Evolutionary conservation across 2,797 vertebrate species (phyloP).

Genomic region (Cichlasoma orientale): DNA sequence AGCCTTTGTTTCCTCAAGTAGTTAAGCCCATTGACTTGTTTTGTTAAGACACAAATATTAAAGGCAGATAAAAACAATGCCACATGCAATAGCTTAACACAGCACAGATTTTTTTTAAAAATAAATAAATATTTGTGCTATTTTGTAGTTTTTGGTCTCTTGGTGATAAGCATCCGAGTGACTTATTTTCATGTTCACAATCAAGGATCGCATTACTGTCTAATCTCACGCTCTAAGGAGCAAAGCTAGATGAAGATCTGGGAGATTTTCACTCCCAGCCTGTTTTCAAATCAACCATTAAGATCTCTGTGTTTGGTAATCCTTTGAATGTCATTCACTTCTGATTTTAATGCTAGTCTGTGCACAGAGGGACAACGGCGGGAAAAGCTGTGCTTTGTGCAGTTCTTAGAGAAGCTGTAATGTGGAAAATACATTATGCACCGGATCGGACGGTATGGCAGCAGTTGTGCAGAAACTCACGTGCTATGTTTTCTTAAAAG

Average conservation of each 20-base stretch:
- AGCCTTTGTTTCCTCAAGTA: conserved; percentile 5
- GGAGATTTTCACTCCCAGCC: conserved; percentile 64
- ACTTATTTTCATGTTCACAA: conserved; percentile 72
- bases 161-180: conserved; percentile 61
- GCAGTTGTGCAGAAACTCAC: conserved; percentile 22
- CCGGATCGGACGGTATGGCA: conserved; percentile 1
- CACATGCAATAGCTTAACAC: conserved; percentile 59
- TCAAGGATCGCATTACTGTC: conserved; percentile 62
- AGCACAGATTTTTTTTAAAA: conserved; percentile 42
- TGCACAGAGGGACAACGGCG: conserved; percentile 32
- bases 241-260: conserved; percentile 64
- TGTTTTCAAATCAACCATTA: conserved; percentile 69
- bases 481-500: neutral
- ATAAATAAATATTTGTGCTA: conserved; percentile 21
- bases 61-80: conserved; percentile 16
- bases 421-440: conserved; percentile 35
- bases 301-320: conserved; percentile 66
- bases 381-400: conserved; percentile 23
- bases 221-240: conserved; percentile 70
- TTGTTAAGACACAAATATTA: conserved; percentile 4
- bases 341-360: conserved; percentile 44
- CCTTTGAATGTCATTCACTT: conserved; percentile 68
- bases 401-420: conserved; percentile 29
- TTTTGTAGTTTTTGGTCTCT: conserved; percentile 49
- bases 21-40: neutral